These are phyloP conservation scores for Myotis pilosus DNA, from an alignment of 2,797 vertebrate genomes.

Conservation along the genomic window DNA sequence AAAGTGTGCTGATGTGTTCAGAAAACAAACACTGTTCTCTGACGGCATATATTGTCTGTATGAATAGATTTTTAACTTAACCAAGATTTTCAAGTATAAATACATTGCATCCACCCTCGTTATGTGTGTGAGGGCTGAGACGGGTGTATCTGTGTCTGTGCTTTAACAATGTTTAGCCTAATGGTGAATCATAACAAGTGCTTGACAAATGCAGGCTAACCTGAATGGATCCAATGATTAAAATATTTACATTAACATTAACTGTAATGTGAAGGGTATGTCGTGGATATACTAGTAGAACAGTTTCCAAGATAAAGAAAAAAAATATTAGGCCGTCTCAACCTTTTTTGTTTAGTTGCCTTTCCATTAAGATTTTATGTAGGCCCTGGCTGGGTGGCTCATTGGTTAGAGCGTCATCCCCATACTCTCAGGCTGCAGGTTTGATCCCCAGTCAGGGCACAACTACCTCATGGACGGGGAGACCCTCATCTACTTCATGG, in stretches of 20 bases:
- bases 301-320: neutral
- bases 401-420: neutral
- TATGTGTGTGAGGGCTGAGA: neutral
- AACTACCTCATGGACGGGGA: too few relatives aligned
- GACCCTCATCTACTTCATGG: too few relatives aligned
- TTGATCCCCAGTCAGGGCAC: neutral
- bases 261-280: accelerated
- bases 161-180: neutral
- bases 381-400: neutral
- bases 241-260: neutral
- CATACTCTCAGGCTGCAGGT: neutral
- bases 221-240: neutral
- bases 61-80: neutral
- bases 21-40: neutral
- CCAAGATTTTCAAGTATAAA: neutral
- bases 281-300: neutral
- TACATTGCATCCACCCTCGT: neutral
- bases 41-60: too few relatives aligned
- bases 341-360: neutral
- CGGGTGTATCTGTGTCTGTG: neutral
- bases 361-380: neutral
- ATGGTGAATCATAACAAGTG: neutral
- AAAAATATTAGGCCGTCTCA: neutral
- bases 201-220: neutral
- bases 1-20: too few relatives aligned